Base-by-base conservation (phyloP, 2,888 invertebrate species). In the Hyles lineata region DNA sequence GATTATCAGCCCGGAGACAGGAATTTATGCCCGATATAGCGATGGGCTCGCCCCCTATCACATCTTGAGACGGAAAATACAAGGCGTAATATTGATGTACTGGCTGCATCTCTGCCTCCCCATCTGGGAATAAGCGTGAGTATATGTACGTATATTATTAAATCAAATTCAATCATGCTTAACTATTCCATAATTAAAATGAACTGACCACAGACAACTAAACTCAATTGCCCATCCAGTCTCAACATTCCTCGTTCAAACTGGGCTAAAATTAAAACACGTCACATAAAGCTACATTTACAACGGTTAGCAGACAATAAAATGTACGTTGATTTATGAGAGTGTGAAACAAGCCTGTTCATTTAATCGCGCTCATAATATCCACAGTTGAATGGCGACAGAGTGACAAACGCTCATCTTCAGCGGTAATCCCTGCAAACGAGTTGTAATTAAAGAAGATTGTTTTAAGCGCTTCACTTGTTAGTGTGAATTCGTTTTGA, bases 381-480 rank as follows among this genome's bases (percentile, higher is more conserved):
- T 81, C 79, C 72, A 61, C 73, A 55, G 71, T 43, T 58, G 60
- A 59, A 62, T 55, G 58, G 62, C 75, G 78, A 78, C 84, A 75
- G 82, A 87, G 86, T 90, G 89, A 91, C 87, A 85, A 89, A 91
- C 85, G 83, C 72, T 77, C 74, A 78, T 80, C 76, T 77, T 78
- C 82, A 88, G 86, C 83, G 82, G 82, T 86, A 85, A 88, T 89
- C 85, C 81, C 82, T 83, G 87, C 88, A 88, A 90, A 87, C 85
- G 87, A 76, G 76, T 72, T 74, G 86, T 88, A 89, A 90, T 92
- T 91, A 89, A 87, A 89, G 86, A 87, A 84, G 87, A 88, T 86
- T 85, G 86, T 81, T 79, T 79, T 76, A n/a, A 55, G n/a, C 55
- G n/a, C n/a, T 55, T n/a, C 17, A n/a, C 55, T 55, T 19, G 55